A percentile compares a stretch with the other conserved stretches of the same genome.
Conservation (phyloP, 2,113 vertebrate genomes). For the Microcebus ravelobensis region DNA sequence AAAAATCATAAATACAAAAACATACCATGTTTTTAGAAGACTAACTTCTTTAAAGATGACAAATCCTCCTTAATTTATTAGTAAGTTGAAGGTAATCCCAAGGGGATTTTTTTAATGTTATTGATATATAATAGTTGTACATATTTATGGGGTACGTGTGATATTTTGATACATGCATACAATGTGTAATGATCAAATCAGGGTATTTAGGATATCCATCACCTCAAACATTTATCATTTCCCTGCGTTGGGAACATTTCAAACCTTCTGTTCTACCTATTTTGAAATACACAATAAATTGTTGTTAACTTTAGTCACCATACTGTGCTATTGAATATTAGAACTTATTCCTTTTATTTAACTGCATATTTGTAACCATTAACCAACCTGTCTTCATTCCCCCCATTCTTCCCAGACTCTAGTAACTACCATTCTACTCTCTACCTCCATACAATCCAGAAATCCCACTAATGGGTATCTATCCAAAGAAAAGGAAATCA, state of each 20-base stretch:
- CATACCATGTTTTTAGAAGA: not conserved
- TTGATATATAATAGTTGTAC: not conserved
- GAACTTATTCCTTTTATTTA: not conserved
- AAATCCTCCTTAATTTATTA: slow-evolving; percentile 19
- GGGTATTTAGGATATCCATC: not conserved
- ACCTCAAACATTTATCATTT: not conserved
- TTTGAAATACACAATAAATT: not conserved
- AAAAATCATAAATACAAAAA: slow-evolving; percentile 17
- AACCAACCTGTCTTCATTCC: not conserved
- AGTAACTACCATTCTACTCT: not conserved
- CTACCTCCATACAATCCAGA: not conserved
- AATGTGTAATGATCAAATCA: not conserved
- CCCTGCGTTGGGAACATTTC: not conserved
- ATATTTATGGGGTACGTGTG: not conserved
- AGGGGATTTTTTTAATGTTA: not conserved
- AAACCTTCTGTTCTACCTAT: not conserved
- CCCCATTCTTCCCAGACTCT: not conserved
- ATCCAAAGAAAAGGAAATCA: not conserved
- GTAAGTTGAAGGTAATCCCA: slow-evolving; percentile 1
- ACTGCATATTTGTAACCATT: not conserved
- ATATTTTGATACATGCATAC: not conserved
- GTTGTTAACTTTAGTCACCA: not conserved
- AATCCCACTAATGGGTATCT: not conserved
- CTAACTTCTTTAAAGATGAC: slow-evolving; percentile 26
- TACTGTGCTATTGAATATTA: not conserved